Evolutionary conservation across 1,140 invertebrate species (phyloP), one percentile per base, ranked within the genome.

Genomic region (Drosophila malerkotliana): DNA sequence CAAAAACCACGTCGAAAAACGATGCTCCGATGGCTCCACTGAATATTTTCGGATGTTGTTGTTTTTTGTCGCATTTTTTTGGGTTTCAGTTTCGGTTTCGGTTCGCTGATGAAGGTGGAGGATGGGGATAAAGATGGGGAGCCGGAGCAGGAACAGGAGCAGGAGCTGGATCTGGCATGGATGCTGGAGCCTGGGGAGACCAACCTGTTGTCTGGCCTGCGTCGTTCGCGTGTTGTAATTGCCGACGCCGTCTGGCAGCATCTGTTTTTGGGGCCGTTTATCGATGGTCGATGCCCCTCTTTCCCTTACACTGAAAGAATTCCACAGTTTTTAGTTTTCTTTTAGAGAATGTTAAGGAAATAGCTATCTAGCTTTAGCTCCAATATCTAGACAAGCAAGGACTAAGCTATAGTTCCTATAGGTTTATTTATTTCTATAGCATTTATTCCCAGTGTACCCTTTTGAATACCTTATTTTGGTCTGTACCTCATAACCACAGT

Each of bases 191-290:
- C 62, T 15, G 4, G 37, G 49, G 34, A 48, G 30, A 48, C 54
- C 74, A 85, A 87, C 82, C 82, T 85, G 82, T 82, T 85, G 82
- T 81, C 74, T 72, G 68, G 67, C 45, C 72, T 58, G 63, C 53
- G 67, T 58, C 72, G 67, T 77, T 85, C 82, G 82, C 82, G 82
- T 85, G 82, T 87, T 85, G 82, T 85, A 85, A 85, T 85, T 85
- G 82, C 82, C 76, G 77, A 76, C 61, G 76, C 72, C 66, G 80
- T 80, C 81, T 80, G 78, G 60, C 67, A 74, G 79, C 78, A 80
- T 80, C 77, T 80, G 77, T 62, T 61, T 57, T 77, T 80, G 71
- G 79, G 64, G 51, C 82, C 77, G 64, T 87, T 85, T 82, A 85
- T 85, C 78, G 82, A 71, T 83, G 79, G 62, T 62, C 60, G 48